Percentiles rank a stretch among this genome's conserved stretches.
Evolutionary conservation across 2,888 invertebrate genomes (phyloP).

Genomic region (Sericinus montela): DNA sequence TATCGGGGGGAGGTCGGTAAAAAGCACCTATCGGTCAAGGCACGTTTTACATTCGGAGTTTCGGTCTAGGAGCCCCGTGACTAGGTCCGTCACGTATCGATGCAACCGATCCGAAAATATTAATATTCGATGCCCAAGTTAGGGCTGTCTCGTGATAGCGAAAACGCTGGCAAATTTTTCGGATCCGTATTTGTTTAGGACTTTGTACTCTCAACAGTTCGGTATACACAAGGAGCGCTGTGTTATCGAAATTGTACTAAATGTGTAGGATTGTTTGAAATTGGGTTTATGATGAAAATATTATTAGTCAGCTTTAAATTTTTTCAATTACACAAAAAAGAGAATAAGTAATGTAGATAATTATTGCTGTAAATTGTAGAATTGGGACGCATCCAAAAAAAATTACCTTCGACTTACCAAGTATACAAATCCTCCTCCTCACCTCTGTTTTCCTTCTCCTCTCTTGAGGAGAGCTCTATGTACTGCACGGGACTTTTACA

Average conservation of each 20-base stretch:
- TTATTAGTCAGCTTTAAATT: neutral
- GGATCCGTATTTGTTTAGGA: constrained; percentile 22
- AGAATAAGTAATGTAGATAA: too few relatives aligned
- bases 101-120: constrained; percentile 38
- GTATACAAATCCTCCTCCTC: too few relatives aligned
- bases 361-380: too few relatives aligned
- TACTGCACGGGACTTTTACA: too few relatives aligned
- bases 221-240: constrained; percentile 8
- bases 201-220: constrained; percentile 9
- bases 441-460: too few relatives aligned
- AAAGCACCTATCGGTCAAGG: constrained; percentile 33
- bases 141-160: constrained; percentile 30
- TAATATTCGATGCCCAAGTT: constrained; percentile 44
- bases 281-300: neutral
- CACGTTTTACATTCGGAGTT: constrained; percentile 30
- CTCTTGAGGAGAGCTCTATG: too few relatives aligned
- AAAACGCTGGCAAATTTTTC: constrained; percentile 15
- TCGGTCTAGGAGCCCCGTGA: constrained; percentile 25
- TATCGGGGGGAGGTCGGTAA: constrained; percentile 5
- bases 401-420: too few relatives aligned
- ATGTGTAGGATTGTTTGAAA: constrained; percentile 1
- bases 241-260: constrained; percentile 8
- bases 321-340: too few relatives aligned
- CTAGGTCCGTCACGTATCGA: constrained; percentile 17
- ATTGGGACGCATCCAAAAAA: too few relatives aligned